Percentiles rank a stretch among this genome's conserved stretches.
phyloP scores from a whole-genome alignment of 2,797 vertebrate species.

The Epinephelus awoara region DNA sequence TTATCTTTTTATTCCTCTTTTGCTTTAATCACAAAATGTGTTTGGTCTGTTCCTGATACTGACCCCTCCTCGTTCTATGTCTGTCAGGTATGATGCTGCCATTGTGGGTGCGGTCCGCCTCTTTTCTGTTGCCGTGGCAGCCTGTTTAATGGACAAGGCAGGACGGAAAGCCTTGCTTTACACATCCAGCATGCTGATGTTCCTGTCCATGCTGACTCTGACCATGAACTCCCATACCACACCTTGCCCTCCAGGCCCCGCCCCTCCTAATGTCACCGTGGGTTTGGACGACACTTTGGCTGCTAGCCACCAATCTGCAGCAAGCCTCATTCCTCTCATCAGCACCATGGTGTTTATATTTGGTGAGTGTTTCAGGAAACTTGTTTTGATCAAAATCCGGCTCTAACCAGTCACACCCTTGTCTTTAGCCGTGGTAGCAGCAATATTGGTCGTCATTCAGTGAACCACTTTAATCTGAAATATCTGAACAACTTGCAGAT shows the following conservation, averaged over 20 bases:
- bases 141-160: constrained; percentile 85
- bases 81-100: constrained; percentile 76
- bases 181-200: constrained; percentile 89
- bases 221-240: constrained; percentile 85
- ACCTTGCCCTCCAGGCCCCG: constrained; percentile 51
- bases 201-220: constrained; percentile 87
- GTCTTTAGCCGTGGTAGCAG: not conserved
- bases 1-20: not conserved
- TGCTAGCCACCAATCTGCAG: constrained; percentile 45
- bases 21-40: not conserved
- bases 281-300: constrained; percentile 22
- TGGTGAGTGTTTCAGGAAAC: constrained; percentile 80
- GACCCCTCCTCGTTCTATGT: not conserved
- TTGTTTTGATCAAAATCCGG: not conserved
- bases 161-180: constrained; percentile 86
- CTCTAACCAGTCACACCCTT: not conserved
- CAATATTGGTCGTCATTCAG: too few species aligned
- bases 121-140: constrained; percentile 80
- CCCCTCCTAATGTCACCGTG: constrained; percentile 58
- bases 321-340: constrained; percentile 89
- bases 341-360: constrained; percentile 93
- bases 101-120: constrained; percentile 82
- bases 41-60: not conserved
- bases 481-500: too few species aligned
- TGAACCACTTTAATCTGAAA: too few species aligned